A percentile compares a stretch with the other conserved stretches of the same genome.
Evolutionary conservation across 2,797 vertebrate genomes (phyloP).

Genomic region (Pangasius larnaudii): DNA sequence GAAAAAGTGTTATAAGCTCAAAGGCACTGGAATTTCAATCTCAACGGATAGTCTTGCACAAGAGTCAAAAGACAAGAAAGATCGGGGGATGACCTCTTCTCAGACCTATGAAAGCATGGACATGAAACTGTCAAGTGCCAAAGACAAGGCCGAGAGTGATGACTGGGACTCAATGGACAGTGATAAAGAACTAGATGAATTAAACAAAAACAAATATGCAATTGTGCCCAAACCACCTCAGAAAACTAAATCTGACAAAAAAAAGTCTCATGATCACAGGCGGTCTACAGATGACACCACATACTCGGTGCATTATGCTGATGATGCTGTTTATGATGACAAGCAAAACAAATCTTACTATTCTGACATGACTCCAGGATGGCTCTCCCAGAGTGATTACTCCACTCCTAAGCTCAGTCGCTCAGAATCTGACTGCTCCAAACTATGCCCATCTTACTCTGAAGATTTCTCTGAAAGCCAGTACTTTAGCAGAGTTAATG

Average conservation of each 20-base stretch:
- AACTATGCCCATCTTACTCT: conserved; percentile 95
- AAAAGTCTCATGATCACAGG: conserved; percentile 79
- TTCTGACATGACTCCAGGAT: conserved; percentile 83
- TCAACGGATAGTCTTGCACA: conserved; percentile 92
- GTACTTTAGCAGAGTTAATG: conserved; percentile 89
- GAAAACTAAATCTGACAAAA: conserved; percentile 81
- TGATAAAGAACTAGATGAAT: conserved; percentile 90
- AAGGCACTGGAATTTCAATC: conserved; percentile 93
- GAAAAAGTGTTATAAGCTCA: conserved; percentile 98
- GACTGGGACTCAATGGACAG: conserved; percentile 93
- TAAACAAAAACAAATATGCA: conserved; percentile 91
- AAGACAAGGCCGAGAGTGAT: conserved; percentile 86
- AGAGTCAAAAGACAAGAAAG: conserved; percentile 89
- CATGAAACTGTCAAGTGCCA: conserved; percentile 81
- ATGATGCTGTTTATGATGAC: conserved; percentile 77
- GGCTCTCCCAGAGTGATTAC: conserved; percentile 96
- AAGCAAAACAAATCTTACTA: conserved; percentile 84
- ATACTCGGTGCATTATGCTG: conserved; percentile 81
- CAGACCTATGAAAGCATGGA: conserved; percentile 99
- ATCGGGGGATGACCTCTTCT: conserved; percentile 88
- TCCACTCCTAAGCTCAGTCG: conserved; percentile 92
- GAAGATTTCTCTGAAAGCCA: conserved; percentile 97
- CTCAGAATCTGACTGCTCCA: conserved; percentile 97
- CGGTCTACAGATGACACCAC: conserved; percentile 75
- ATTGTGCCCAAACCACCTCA: conserved; percentile 84